Evolutionary conservation across 2,888 invertebrate species (phyloP), one percentile per base, ranked within the genome.

Genomic region (Strigamia transsilvanica): DNA sequence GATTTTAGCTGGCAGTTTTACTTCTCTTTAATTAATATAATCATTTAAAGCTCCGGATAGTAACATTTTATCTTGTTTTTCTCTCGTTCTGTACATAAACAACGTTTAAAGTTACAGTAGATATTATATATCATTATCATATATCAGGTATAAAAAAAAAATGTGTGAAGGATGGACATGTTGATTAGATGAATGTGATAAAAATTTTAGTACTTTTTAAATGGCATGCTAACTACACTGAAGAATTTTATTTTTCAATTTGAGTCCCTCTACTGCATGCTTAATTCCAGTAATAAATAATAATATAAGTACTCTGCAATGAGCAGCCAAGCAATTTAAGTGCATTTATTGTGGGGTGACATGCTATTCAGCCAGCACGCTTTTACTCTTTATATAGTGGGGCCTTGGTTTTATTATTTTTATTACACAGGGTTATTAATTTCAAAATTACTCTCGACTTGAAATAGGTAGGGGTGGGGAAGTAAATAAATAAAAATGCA

Each of bases 291-390:
- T 18, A 56, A 56, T 56, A 56, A 56, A 56, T 56, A 56, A 56
- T 56, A 56, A 56, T 56, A 56, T 56, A 56, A 56, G 56, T 18
- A 56, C 18, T 56, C n/a, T 56, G 56, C 56, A 56, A 56, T 56
- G 56, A 56, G 56, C 56, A 56, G 56, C 56, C 56, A 18, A 56
- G 56, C 56, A 56, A 56, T 56, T 56, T 56, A 56, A 56, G 56
- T 56, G 56, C 56, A 56, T 56, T 56, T 56, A 56, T 56, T 56
- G 56, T 56, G 56, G 56, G 56, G 56, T 56, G 56, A 56, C 56
- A 56, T 56, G 56, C 56, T 56, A 56, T 56, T 56, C 56, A 56
- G 56, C 18, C 9, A 56, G 56, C 56, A 56, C 56, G 56, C 56
- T 56, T 56, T 56, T 56, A 56, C 56, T 56, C 46, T 56, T 56